These are phyloP conservation scores for Empidonax traillii DNA, from an alignment of 2,113 vertebrate genomes.

Conservation along the genomic window DNA sequence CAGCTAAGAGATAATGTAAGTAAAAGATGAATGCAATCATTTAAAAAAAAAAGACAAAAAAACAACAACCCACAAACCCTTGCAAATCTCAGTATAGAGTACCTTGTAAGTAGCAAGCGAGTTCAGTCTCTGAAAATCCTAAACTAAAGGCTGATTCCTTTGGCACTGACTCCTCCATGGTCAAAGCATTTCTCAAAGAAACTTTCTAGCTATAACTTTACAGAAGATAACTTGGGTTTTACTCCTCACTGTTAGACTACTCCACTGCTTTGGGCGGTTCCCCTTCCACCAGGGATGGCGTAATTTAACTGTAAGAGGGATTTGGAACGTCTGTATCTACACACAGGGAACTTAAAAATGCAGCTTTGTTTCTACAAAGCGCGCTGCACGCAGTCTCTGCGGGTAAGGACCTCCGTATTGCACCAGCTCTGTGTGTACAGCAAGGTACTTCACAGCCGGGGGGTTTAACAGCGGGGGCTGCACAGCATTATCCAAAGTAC, in stretches of 20 bases:
- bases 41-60: neutral
- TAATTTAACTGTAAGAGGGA: slow-evolving; percentile 33
- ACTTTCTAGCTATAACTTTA: neutral
- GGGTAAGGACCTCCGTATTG: neutral
- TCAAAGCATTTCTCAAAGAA: slow-evolving; percentile 51
- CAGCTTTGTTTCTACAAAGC: slow-evolving; percentile 21
- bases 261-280: neutral
- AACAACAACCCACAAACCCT: neutral
- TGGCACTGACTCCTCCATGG: slow-evolving; percentile 46
- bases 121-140: slow-evolving; percentile 3
- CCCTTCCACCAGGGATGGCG: neutral
- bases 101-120: neutral
- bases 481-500: slow-evolving; percentile 44
- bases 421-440: neutral
- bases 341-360: slow-evolving; percentile 24
- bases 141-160: slow-evolving; percentile 38
- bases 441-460: slow-evolving; percentile 13
- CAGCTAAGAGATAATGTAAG: slow-evolving; percentile 41
- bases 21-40: slow-evolving; percentile 19
- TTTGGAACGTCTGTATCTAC: slow-evolving; percentile 45
- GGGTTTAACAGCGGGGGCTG: slow-evolving; percentile 11
- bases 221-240: neutral
- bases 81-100: neutral
- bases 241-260: slow-evolving; percentile 19
- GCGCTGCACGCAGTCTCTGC: neutral